These are phyloP conservation scores for Heteromurus nitidus DNA, from an alignment of 2,888 invertebrate genomes.

Conservation along the genomic window DNA sequence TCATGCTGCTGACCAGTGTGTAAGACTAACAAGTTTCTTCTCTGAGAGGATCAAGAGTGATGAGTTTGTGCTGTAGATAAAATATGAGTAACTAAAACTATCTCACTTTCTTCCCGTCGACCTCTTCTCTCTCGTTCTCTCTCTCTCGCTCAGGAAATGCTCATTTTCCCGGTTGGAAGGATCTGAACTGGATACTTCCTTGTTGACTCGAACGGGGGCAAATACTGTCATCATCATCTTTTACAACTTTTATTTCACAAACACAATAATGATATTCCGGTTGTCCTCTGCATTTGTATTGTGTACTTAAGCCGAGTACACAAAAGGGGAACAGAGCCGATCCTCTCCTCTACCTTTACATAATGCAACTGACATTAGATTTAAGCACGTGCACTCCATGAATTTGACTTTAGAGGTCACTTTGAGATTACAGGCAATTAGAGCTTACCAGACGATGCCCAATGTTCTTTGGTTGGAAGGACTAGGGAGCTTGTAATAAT, in stretches of 20 bases:
- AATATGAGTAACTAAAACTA: constrained; percentile 44
- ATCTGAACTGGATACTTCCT: neutral
- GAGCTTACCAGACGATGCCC: too few species aligned
- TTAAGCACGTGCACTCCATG: too few species aligned
- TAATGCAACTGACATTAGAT: too few species aligned
- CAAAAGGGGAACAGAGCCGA: too few species aligned
- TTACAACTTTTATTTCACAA: too few species aligned
- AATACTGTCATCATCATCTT: neutral
- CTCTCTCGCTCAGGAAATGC: neutral
- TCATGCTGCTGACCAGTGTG: constrained; percentile 6
- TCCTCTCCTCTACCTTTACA: too few species aligned
- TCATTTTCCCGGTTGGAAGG: neutral
- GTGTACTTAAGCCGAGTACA: too few species aligned
- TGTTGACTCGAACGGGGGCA: neutral
- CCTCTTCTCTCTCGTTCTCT: neutral
- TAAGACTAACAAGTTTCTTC: constrained; percentile 7
- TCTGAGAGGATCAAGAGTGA: constrained; percentile 52
- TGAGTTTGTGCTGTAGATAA: constrained; percentile 41
- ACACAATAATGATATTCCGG: neutral
- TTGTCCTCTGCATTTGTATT: too few species aligned
- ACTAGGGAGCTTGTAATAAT: too few species aligned
- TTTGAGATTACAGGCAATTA: too few species aligned
- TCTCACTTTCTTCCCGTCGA: constrained; percentile 15
- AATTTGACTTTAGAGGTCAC: too few species aligned
- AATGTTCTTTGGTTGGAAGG: too few species aligned